Evolutionary conservation across 2,888 invertebrate genomes (phyloP).

Genomic region (Andricus quercusramuli): DNA sequence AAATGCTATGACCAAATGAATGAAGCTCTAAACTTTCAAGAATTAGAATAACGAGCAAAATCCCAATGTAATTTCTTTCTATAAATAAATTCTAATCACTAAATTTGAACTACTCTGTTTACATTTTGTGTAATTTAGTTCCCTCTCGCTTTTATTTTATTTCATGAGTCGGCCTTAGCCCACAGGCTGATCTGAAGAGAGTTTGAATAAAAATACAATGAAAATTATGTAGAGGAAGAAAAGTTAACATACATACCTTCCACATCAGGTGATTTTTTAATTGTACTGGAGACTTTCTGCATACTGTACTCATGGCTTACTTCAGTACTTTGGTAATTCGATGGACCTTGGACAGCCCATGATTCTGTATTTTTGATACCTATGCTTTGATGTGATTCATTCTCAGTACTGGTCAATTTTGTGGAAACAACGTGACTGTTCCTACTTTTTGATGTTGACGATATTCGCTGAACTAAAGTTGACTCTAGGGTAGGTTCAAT

Average conservation of each 20-base stretch:
- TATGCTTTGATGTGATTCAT: not conserved
- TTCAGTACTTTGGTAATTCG: not conserved
- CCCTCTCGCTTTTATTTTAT: no score
- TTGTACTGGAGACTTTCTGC: not conserved
- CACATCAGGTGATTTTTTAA: not conserved
- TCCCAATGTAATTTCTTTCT: no score
- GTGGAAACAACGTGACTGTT: constrained; percentile 12
- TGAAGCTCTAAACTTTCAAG: no score
- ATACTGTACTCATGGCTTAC: not conserved
- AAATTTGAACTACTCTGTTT: no score
- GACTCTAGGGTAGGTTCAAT: constrained; percentile 81
- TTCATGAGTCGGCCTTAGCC: no score
- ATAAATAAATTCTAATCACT: no score
- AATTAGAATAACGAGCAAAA: no score
- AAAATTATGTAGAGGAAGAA: no score
- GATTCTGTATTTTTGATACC: not conserved
- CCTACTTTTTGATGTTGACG: not conserved
- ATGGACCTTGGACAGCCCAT: not conserved
- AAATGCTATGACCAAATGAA: no score
- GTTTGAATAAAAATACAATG: no score
- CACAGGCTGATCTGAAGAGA: no score
- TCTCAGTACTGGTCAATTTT: constrained; percentile 42
- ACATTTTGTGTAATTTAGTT: no score
- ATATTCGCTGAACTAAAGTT: constrained; percentile 18
- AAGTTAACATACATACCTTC: not conserved